Conservation (phyloP, 1,140 invertebrate genomes). For the Brachionus rotundiformis region DNA sequence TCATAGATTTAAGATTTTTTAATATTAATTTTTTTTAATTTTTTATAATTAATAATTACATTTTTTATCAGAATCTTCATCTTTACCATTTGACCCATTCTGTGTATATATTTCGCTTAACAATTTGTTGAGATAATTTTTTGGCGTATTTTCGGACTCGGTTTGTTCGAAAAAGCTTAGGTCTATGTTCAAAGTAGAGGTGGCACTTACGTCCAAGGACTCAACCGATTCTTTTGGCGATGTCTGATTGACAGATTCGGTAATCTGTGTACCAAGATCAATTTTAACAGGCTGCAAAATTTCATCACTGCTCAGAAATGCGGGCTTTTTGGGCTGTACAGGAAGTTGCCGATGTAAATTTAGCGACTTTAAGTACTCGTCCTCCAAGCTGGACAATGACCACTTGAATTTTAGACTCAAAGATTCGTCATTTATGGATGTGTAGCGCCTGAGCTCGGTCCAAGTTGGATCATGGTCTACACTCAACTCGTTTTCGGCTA, state of each 20-base stretch:
- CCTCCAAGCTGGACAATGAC: conserved; percentile 18
- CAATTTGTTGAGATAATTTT: conserved; percentile 35
- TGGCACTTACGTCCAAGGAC: not conserved
- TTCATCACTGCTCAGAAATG: not conserved
- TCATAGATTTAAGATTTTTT: not conserved
- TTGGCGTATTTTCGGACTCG: not conserved
- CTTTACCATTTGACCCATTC: not conserved
- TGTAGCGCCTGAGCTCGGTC: conserved; percentile 1
- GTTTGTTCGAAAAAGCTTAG: conserved; percentile 19
- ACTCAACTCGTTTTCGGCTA: not conserved
- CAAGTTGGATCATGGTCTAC: not conserved
- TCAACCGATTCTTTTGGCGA: not conserved
- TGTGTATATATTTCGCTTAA: conserved; percentile 12
- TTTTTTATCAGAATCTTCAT: conserved; percentile 38
- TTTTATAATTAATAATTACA: not conserved
- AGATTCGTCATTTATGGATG: conserved; percentile 21
- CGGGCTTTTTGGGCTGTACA: not conserved
- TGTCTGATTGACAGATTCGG: not conserved
- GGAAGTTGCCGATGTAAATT: not conserved
- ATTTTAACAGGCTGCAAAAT: conserved; percentile 5
- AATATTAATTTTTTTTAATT: no score
- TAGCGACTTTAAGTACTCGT: conserved; percentile 17
- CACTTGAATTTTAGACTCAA: conserved; percentile 38
- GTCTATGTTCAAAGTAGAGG: not conserved
- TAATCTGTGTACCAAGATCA: not conserved